A percentile compares a stretch with the other conserved stretches of the same genome.
Conservation (phyloP, 2,888 invertebrate genomes). For the Daptonema setosum region DNA sequence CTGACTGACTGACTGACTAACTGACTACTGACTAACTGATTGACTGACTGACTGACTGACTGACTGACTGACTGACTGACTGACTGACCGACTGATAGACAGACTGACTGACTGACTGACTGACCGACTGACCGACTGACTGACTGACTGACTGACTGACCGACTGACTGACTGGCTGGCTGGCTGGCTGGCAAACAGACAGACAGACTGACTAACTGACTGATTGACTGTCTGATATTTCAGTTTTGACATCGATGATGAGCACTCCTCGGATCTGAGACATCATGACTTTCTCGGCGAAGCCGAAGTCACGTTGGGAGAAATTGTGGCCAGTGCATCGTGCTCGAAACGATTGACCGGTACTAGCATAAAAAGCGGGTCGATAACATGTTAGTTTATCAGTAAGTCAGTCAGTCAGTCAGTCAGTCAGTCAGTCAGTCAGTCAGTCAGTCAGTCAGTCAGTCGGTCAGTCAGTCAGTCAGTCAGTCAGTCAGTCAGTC, state of each 20-base stretch:
- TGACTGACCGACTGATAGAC: neutral
- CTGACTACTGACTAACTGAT: no score
- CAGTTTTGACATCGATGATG: slow-evolving; percentile 23
- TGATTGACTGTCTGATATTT: neutral
- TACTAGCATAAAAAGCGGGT: neutral
- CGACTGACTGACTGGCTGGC: neutral
- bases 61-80: neutral
- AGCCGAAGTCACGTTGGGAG: slow-evolving; percentile 36
- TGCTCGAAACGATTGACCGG: neutral
- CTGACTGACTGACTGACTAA: neutral
- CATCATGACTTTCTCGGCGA: slow-evolving; percentile 35
- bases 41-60: neutral
- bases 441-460: no score
- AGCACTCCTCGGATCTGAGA: slow-evolving; percentile 9
- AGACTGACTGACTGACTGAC: neutral
- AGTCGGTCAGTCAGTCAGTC: no score
- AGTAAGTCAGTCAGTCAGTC: no score
- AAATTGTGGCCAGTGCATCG: slow-evolving; percentile 28
- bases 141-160: neutral
- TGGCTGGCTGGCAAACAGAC: neutral
- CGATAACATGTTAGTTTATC: slow-evolving; percentile 34
- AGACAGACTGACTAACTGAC: neutral
- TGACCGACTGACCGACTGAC: neutral
- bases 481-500: no score
- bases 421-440: no score